Base-by-base conservation (phyloP, 1,140 invertebrate species). In the Lordiphosa clarofinis region DNA sequence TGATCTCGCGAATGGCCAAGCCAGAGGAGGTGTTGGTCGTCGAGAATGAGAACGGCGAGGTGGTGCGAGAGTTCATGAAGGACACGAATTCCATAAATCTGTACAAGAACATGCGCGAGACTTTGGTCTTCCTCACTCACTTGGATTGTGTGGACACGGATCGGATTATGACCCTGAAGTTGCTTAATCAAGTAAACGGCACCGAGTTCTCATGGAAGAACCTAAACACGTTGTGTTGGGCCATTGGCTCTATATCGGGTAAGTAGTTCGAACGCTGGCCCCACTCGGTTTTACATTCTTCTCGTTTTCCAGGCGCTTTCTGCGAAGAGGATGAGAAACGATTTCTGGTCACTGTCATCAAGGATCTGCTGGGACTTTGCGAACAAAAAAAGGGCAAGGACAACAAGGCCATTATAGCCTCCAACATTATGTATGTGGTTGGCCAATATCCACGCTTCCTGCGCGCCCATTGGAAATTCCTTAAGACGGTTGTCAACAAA, bases 381-480 rank as follows among this genome's bases (percentile, higher is more conserved):
- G 99, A 99, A 90, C 98, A 99, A 88, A 99, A 99, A 89, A 95
- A 99, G 75, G 98, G 98, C 7, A 99, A 99, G 91, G 98, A 99
- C 90, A 99, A 99, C 90, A 99, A 99, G 91, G 99, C 99, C 43
- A 99, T 99, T 49, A 99, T 99, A 86, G 99, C 99, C 4, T 99
- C 98, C 59, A 99, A 99, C 90, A 99, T 99, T 66, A 99, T 99
- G 99, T 99, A 99, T 90, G 98, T 99, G 63, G 99, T 99, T 31
- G 99, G 99, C 19, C 99, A 99, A 89, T 99, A 99, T 91, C 99
- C 99, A 44, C 92, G 98, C 42, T 99, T 99, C 91, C 91, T 99
- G 36, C 91, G 97, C 74, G 98, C 97, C n/a, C 99, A 99, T 90
- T 99, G 99, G 99, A 98, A 99, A 90, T 99, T 99, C 90, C 92